Conservation (phyloP, 1,140 invertebrate species). For the Mizuhopecten yessoensis region DNA sequence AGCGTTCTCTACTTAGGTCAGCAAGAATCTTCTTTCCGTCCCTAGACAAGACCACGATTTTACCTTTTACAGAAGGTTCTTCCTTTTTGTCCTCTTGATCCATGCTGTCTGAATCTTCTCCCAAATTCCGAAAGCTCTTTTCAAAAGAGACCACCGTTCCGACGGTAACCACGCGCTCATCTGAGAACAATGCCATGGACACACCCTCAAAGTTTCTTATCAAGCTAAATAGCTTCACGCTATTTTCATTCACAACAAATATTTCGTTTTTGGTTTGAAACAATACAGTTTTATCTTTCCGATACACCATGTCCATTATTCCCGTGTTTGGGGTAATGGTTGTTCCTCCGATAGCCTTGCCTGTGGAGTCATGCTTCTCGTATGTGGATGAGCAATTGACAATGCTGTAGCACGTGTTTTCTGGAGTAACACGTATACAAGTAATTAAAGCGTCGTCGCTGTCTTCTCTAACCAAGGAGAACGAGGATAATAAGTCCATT, state of each 20-base stretch:
- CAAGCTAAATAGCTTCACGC: not conserved
- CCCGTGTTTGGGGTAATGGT: not conserved
- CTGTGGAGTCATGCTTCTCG: not conserved
- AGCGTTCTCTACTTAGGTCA: not conserved
- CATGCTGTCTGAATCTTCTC: not conserved
- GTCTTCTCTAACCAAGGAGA: not conserved
- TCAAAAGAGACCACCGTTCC: not conserved
- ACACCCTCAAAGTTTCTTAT: not conserved
- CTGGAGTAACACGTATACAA: not conserved
- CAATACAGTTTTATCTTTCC: not conserved
- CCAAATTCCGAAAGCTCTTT: not conserved
- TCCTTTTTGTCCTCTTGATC: not conserved
- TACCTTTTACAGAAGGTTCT: not conserved
- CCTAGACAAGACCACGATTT: not conserved
- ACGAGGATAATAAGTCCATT: not conserved
- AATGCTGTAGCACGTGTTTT: conserved; percentile 7
- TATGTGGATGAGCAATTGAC: not conserved
- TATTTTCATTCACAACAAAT: not conserved
- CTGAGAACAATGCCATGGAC: not conserved
- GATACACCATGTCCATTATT: not conserved
- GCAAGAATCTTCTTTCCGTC: not conserved
- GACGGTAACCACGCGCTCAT: not conserved
- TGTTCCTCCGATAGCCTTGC: not conserved
- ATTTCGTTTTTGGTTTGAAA: conserved; percentile 21
- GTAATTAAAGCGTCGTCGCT: not conserved